Evolutionary conservation across 1,140 invertebrate species (phyloP), one percentile per base, ranked within the genome.

Genomic region (Proctacanthus coquilletti): DNA sequence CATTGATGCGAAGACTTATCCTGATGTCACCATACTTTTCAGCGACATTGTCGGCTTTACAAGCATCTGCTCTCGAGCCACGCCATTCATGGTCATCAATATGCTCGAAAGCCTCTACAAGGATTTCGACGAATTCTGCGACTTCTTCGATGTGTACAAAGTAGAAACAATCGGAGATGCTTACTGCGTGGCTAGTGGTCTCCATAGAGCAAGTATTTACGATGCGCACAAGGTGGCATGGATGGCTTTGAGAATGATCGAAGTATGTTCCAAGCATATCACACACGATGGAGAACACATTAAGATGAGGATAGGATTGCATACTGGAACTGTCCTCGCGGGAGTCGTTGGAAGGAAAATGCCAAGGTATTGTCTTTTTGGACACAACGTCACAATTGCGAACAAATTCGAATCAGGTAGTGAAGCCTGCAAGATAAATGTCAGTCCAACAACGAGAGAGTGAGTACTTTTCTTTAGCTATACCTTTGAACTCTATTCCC

Each of bases 31-130:
- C 1, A 91, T 93, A 80, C 63, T 93, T 18, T 94, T 93, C 63
- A 91, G 85, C 51, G 88, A 93, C 50, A 92, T 95, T 32, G 88
- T 94, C 3, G 88, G 88, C n/a, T 94, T 95, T 60, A 94, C 89
- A 2, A 85, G 84, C 17, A 95, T 89, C 48, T 91, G 86, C 50
- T 82, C 83, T 1, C 84, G 83, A 1, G 80, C 85, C 6, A 88
- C 85, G 0, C 85, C 85, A 0, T 83, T 89, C 72, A 89, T 91
- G 84, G 86, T 93, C 14, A 88, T 93, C 48, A 84, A 80, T 50
- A 92, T 95, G 87, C 69, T 95, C 18, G 84, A 92, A 53, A 77
- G 79, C 44, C 67, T 95, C 14, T 95, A 95, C 64, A 88, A 84
- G 45, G 78, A 85, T 49, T 95, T 93, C 51, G 89, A 95, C 57